Evolutionary conservation across 2,888 invertebrate genomes (phyloP), one percentile per base, ranked within the genome.

Genomic region (Cephus sareptanus): DNA sequence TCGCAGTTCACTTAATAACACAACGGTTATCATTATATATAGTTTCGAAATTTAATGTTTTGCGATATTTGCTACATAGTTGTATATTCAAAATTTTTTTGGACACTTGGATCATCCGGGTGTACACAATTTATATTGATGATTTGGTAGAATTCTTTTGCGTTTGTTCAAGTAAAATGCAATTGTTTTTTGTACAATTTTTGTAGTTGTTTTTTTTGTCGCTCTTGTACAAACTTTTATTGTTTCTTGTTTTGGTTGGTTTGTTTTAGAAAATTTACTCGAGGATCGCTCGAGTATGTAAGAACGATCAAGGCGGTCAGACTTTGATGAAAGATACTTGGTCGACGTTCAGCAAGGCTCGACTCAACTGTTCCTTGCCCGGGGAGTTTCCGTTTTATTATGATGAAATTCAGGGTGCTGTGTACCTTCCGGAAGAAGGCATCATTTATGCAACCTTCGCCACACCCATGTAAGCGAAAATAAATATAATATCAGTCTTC

Each of bases 281-380:
- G 1, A 94, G 98, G 83, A 97, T 98, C 78, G 98, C 97, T 0
- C 94, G 98, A 76, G 96, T 98, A 3, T 98, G 98, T 90, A 98
- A 98, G 92, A 96, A 96, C 88, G 98, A 98, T 90, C 93, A 94
- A 3, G 97, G 96, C n/a, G 96, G 96, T 4, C 94, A 95, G 85
- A 92, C 95, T 79, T 93, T 96, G 90, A 93, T 96, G 89, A 95
- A 95, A 84, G 96, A 97, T 84, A 96, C 95, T 83, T 98, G 98
- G 98, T 96, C 97, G n/a, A 97, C 97, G 0, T 98, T 97, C 90
- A 92, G 96, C 30, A 98, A 98, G 92, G 97, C 97, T 0, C 93
- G 97, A 0, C 92, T 98, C 13, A 96, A 96, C 89, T 98, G 98
- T 87, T 96, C 97, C 0, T 92, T 97, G 23, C 96, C 96, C 0